Conservation (phyloP, 2,113 vertebrate genomes). For the Panthera tigris region DNA sequence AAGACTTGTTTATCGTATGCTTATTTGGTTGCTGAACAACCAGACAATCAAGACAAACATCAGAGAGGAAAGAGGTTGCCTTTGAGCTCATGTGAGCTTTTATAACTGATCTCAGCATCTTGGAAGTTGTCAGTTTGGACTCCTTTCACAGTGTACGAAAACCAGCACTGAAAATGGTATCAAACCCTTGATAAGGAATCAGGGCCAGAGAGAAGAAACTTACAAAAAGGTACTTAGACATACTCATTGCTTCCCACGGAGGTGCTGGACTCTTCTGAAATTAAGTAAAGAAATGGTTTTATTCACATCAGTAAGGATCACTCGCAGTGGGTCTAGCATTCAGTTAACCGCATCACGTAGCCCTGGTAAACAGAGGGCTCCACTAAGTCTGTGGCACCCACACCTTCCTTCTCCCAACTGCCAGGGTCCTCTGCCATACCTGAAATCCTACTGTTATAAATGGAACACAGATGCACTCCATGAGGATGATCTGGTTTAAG, state of each 20-base stretch:
- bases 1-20: background rate
- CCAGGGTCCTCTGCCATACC: background rate
- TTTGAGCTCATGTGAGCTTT: background rate
- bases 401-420: background rate
- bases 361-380: background rate
- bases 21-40: background rate
- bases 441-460: background rate
- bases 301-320: background rate
- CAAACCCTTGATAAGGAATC: background rate
- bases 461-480: background rate
- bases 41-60: background rate
- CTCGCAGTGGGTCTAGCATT: background rate
- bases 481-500: background rate
- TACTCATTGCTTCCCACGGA: background rate
- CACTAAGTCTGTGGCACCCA: background rate
- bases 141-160: background rate
- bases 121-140: background rate
- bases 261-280: background rate
- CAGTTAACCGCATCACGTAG: background rate
- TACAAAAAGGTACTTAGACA: background rate
- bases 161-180: background rate
- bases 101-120: background rate
- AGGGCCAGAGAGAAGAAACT: background rate
- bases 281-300: slow-evolving; percentile 23
- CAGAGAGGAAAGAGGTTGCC: background rate